A percentile compares a stretch with the other conserved stretches of the same genome.
Conservation (phyloP, 2,113 vertebrate genomes). For the Rhipidura dahli region DNA sequence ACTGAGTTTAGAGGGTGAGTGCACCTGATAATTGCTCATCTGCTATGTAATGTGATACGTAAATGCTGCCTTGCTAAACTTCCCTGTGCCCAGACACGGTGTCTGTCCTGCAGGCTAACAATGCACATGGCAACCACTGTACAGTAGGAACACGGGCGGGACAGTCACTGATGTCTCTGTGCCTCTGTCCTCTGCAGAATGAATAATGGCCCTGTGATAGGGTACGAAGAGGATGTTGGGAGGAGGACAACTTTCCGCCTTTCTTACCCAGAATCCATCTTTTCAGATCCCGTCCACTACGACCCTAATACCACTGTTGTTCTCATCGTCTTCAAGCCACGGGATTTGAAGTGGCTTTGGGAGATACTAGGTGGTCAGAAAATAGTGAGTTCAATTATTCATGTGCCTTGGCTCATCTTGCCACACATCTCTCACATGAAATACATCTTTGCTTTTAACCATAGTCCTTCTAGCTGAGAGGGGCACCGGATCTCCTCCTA, state of each 20-base stretch:
- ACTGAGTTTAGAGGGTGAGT: not conserved
- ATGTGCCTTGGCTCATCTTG: not conserved
- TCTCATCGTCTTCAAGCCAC: constrained; percentile 74
- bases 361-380: constrained; percentile 66
- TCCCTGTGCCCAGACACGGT: not conserved
- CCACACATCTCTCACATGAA: not conserved
- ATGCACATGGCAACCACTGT: fast-evolving
- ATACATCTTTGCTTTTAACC: not conserved
- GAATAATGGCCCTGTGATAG: constrained; percentile 79
- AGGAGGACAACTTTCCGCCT: constrained; percentile 80
- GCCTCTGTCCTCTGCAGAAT: constrained; percentile 69
- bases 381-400: constrained; percentile 67
- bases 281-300: constrained; percentile 72
- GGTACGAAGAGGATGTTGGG: constrained; percentile 81
- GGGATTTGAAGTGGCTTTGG: constrained; percentile 78
- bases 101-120: not conserved
- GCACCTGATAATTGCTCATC: not conserved
- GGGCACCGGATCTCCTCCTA: not conserved
- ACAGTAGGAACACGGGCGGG: fast-evolving
- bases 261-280: constrained; percentile 82
- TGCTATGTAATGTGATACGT: not conserved
- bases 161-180: not conserved
- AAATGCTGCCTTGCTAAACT: not conserved
- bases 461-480: not conserved
- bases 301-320: constrained; percentile 76